Evolutionary conservation across 2,888 invertebrate genomes (phyloP), one percentile per base, ranked within the genome.

Genomic region (Celastrina argiolus): DNA sequence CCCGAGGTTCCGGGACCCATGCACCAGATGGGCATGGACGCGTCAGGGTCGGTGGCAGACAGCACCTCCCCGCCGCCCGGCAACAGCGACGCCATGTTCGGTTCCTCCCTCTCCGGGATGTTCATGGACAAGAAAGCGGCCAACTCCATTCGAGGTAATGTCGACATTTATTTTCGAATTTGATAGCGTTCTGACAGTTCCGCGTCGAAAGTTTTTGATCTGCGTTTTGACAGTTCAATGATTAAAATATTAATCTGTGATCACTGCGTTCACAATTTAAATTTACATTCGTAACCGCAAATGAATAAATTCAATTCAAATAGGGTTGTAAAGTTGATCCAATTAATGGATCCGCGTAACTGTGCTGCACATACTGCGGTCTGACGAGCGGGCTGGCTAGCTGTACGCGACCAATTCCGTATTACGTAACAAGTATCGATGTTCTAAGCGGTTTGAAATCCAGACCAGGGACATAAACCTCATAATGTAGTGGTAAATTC

Each of bases 71-170:
- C 93, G 0, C 93, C 94, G 0, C 92, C 93, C 0, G 87, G 88
- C 14, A 82, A 81, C 73, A 84, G 84, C 69, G 89, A 89, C 56
- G 85, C 86, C n/a, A 85, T 91, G 82, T 86, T 87, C 71, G 87
- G 89, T 63, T 83, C 91, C 0, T 84, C 87, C 0, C 82, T 91
- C 68, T 82, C 87, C 26, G 87, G 86, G 36, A 87, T 91, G 87
- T 92, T 91, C 68, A 92, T 93, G 82, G 93, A 93, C 74, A 90
- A 92, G 80, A 93, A 93, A 80, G 92, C 91, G 69, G 93, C 93
- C 66, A 94, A 94, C 80, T 94, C 94, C 64, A 94, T 94, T 72
- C 85, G 94, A 94, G 94, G 94, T 94, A 92, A 69, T 68, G 68
- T 70, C n/a, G 6, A n/a, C 16, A 64, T 64, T 65, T 65, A 64